Percentiles rank a stretch among this genome's conserved stretches.
These are phyloP conservation scores for Drosophila jambulina DNA, from an alignment of 1,140 invertebrate species.

Conservation along the genomic window DNA sequence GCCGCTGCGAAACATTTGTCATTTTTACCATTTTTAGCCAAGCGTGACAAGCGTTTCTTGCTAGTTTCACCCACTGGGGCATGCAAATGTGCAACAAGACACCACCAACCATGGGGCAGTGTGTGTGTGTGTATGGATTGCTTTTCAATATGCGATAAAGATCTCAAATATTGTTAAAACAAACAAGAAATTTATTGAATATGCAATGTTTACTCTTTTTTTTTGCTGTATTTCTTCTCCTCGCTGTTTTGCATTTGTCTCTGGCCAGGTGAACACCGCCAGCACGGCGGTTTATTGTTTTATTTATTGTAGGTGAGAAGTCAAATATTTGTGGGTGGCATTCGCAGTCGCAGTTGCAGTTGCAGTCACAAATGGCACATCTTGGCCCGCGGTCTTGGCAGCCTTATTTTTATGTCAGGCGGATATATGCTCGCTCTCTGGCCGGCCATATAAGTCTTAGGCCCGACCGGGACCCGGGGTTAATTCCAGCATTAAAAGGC, in stretches of 20 bases:
- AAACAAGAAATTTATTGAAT: constrained; percentile 83
- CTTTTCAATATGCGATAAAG: constrained; percentile 78
- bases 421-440: constrained; percentile 53
- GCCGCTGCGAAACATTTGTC: constrained; percentile 80
- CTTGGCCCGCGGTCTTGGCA: constrained; percentile 46
- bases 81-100: constrained; percentile 70
- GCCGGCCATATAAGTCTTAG: constrained; percentile 55
- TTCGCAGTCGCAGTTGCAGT: constrained; percentile 24
- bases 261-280: constrained; percentile 60
- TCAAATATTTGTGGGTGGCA: constrained; percentile 81
- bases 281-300: constrained; percentile 70
- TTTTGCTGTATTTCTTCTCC: constrained; percentile 1
- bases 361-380: constrained; percentile 73
- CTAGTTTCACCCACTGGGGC: constrained; percentile 74
- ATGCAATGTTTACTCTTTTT: constrained; percentile 65
- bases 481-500: constrained; percentile 79
- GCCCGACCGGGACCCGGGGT: constrained; percentile 63
- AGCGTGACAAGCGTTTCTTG: constrained; percentile 79
- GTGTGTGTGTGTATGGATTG: constrained; percentile 55
- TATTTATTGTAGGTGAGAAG: constrained; percentile 82
- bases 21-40: constrained; percentile 83
- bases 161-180: constrained; percentile 83
- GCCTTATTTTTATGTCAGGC: constrained; percentile 64
- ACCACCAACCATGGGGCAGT: constrained; percentile 38
- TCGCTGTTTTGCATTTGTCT: constrained; percentile 72